Percentiles rank a stretch among this genome's conserved stretches.
Evolutionary conservation across 2,888 invertebrate species (phyloP).

Genomic region (Melanargia galathea): DNA sequence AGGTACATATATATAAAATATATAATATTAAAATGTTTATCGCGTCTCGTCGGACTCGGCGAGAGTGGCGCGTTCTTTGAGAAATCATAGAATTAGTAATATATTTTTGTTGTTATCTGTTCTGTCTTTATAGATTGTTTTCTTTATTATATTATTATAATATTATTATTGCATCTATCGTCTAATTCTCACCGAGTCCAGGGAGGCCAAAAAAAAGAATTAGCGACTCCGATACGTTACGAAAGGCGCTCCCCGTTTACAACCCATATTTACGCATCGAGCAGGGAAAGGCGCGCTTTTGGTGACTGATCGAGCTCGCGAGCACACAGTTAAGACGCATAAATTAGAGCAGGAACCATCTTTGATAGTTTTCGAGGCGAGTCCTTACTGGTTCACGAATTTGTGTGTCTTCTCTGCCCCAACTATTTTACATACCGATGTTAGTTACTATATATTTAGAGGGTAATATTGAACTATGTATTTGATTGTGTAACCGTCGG

Average conservation of each 20-base stretch:
- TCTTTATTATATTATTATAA: constrained; percentile 53
- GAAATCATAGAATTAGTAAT: constrained; percentile 70
- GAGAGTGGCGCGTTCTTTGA: constrained; percentile 58
- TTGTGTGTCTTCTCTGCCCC: constrained; percentile 61
- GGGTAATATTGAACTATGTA: constrained; percentile 63
- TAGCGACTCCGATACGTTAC: constrained; percentile 53
- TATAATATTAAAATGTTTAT: constrained; percentile 65
- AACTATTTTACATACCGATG: constrained; percentile 80
- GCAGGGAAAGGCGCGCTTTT: constrained; percentile 51
- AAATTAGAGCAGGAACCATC: constrained; percentile 44
- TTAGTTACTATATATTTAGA: constrained; percentile 72
- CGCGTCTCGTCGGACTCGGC: constrained; percentile 55
- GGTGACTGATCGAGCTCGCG: constrained; percentile 55
- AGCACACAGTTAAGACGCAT: constrained; percentile 57
- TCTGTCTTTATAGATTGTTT: constrained; percentile 70
- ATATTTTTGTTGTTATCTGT: constrained; percentile 76
- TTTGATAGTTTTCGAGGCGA: constrained; percentile 37
- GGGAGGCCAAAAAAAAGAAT: constrained; percentile 45
- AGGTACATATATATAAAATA: constrained; percentile 75
- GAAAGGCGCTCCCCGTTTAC: constrained; percentile 52
- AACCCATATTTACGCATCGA: constrained; percentile 46
- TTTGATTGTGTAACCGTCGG: constrained; percentile 68
- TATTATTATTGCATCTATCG: constrained; percentile 50
- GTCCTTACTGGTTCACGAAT: constrained; percentile 48
- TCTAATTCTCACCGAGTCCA: constrained; percentile 55